Base-by-base conservation (phyloP, 2,888 invertebrate genomes). In the Dione juno region DNA sequence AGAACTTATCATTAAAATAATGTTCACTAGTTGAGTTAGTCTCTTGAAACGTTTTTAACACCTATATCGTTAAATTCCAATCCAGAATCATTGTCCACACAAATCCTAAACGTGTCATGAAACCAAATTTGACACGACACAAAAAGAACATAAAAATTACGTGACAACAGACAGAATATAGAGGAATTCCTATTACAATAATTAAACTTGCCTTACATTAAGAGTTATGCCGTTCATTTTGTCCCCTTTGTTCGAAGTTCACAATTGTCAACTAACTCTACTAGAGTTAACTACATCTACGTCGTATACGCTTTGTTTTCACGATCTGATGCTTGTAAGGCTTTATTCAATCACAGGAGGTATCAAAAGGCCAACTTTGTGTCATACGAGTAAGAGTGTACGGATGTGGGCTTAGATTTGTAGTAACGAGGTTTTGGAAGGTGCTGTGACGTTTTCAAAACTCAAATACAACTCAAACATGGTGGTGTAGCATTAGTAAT, bases 241-340 rank as follows among this genome's bases (percentile, higher is more conserved):
- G 67, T 63, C 37, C 59, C 76, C 75, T 77, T 78, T 77, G 77
- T 78, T 74, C 74, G 68, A 77, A 78, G 73, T 77, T 78, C 68
- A 72, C 77, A 75, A 72, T 76, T 72, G 68, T 57, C 64, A 50
- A 53, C 53, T 63, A 68, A 61, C 14, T 67, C 52, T 54, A 54
- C 53, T 37, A 37, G 54, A 54, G 57, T 57, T 40, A 16, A 28
- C 63, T 45, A 61, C 61, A 59, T 59, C 43, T 43, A 45, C 45
- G 28, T 45, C 61, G 43, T 61, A 9, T 10, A 61, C 45, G 71
- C 71, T 71, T 71, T 71, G 71, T 66, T 65, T 68, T 40, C 64
- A 45, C 53, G 45, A 48, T 58, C 54, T 58, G 58, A 65, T 53
- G 68, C 54, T 63, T 67, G 64, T 67, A 65, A 19, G 57, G 67